Base-by-base conservation (phyloP, 2,888 invertebrate genomes). In the Ctena decussata region DNA sequence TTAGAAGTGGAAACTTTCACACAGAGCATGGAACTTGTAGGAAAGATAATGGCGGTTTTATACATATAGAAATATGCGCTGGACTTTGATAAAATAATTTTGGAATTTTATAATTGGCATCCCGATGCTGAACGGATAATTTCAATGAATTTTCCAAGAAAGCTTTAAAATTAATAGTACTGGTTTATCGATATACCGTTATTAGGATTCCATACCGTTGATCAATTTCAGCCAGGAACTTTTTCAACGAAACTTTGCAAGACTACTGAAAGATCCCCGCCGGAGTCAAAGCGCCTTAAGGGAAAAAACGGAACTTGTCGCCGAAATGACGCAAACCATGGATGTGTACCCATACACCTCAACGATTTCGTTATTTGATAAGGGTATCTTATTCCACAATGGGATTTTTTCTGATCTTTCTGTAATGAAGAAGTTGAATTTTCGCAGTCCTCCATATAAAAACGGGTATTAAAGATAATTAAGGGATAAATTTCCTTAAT, bases 1-100 rank as follows among this genome's bases (percentile, higher is more conserved):
- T 65, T 35, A 65, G 65, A 65, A 35, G 65, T 32, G 65, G 35
- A 65, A 65, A 18, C 21, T 65, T 65, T 65, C 65, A 65, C 65
- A 65, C 65, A 65, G 65, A 35, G 65, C 18, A 21, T 65, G 35
- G 35, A 65, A 65, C 11, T 35, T 18, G 65, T n/a, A 35, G 27
- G 24, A 65, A 65, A 18, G 65, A 30, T 65, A 65, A 35, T 5
- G 32, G 18, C 21, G 35, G 30, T 35, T 65, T 65, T 65, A 65
- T 30, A 12, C 18, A 32, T 21, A 35, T 1, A 11, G 30, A 65
- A 65, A 65, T 30, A 30, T 24, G 35, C 30, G 30, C 27, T 35
- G 21, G 21, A 32, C 65, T 6, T 18, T 65, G 32, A 32, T 35
- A 32, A 65, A 30, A 35, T 21, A 53, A 32, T 32, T 35, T 35